A percentile compares a stretch with the other conserved stretches of the same genome.
Conservation (phyloP, 2,797 vertebrate species). For the Chanos chanos region DNA sequence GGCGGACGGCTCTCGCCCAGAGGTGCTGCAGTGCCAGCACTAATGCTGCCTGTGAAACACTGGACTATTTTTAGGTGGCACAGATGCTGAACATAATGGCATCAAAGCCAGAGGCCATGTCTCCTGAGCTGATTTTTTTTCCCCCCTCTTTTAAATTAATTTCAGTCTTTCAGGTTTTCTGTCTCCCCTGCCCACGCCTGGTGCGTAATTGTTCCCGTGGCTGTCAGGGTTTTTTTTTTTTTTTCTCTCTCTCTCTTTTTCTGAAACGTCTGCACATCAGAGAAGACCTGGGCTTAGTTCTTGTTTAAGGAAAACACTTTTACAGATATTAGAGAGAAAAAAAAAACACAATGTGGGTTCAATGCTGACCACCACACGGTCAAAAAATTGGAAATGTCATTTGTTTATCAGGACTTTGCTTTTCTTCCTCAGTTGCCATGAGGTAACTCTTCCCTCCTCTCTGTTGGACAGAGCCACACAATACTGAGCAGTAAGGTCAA, state of each 20-base stretch:
- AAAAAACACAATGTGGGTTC: no score
- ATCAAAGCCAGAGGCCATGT: constrained; percentile 5
- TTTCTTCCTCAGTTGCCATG: no score
- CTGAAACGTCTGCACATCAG: no score
- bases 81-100: constrained; percentile 20
- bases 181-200: background rate
- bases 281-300: no score
- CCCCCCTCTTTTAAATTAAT: constrained; percentile 2
- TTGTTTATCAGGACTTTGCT: no score
- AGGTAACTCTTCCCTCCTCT: background rate
- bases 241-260: background rate
- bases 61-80: constrained; percentile 26
- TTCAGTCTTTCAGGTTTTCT: background rate
- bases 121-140: constrained; percentile 3
- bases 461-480: no score
- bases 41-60: constrained; percentile 4
- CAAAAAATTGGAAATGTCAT: no score
- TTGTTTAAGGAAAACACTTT: background rate
- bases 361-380: no score
- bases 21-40: constrained; percentile 9
- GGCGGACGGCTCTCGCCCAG: constrained; percentile 1
- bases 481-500: no score
- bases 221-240: background rate
- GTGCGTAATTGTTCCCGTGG: background rate
- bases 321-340: no score